Evolutionary conservation across 1,140 invertebrate species (phyloP), one percentile per base, ranked within the genome.

Genomic region (Micrasema minimum): DNA sequence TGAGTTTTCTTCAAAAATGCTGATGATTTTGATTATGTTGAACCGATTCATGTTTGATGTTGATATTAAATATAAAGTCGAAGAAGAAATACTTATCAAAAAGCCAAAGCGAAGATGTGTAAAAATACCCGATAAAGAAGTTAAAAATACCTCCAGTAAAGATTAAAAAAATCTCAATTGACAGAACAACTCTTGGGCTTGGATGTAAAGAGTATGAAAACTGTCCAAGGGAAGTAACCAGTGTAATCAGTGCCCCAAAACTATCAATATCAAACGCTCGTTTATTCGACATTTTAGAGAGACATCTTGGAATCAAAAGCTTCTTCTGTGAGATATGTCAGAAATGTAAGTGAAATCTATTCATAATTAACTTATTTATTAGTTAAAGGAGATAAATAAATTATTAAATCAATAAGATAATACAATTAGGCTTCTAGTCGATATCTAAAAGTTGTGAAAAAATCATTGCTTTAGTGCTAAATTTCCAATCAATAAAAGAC

Each of bases 291-390:
- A 74, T n/a, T 45, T 55, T 74, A 12, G 72, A 74, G 31, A 51
- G 35, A 22, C 72, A 74, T 50, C 48, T 74, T 4, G 72, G 72
- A 31, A 74, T 74, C 18, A 74, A 74, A 45, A 67, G 64, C 38
- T 74, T 71, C 26, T 74, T 71, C 38, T 74, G 72, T 51, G 68
- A 70, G 9, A 74, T 74, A 23, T 74, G 72, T 53, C 51, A 74
- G 37, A 74, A 74, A 71, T 74, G 72, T 67, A 61, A 61, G 57
- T 46, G 18, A 18, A n/a, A n/a, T n/a, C n/a, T n/a, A n/a, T 37
- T 43, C 16, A 41, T 62, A n/a, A 43, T 62, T n/a, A n/a, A n/a
- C n/a, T n/a, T n/a, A n/a, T n/a, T n/a, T n/a, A n/a, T n/a, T n/a
- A n/a, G n/a, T n/a, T n/a, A n/a, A n/a, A n/a, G n/a, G n/a, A n/a